phyloP scores from a whole-genome alignment of 2,797 vertebrate genomes.

The Peromyscus melanophrys region DNA sequence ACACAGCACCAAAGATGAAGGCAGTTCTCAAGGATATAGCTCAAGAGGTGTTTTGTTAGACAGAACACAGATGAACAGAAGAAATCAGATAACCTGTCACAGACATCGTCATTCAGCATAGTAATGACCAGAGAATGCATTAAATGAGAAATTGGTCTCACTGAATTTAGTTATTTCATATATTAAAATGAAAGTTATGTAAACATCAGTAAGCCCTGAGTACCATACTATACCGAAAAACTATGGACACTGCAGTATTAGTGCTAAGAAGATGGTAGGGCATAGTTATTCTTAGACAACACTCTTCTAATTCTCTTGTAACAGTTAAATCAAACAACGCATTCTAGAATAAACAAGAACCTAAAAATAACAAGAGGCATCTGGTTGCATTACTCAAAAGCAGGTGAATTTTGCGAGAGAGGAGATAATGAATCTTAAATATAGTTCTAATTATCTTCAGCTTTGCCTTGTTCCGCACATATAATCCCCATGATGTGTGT shows the following conservation, averaged over 20 bases:
- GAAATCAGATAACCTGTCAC: not conserved
- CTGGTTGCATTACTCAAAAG: not conserved
- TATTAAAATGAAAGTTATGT: not conserved
- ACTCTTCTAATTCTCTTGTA: not conserved
- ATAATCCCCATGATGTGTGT: not conserved
- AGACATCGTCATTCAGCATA: not conserved
- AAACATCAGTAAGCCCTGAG: not conserved
- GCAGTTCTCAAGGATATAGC: not conserved
- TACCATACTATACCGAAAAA: not conserved
- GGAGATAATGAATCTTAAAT: constrained; percentile 9
- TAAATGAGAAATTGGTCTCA: not conserved
- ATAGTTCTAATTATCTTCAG: constrained; percentile 14
- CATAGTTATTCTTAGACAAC: not conserved
- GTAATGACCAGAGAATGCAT: not conserved
- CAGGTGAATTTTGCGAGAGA: not conserved
- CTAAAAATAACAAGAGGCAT: not conserved
- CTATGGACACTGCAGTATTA: not conserved
- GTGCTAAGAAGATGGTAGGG: not conserved
- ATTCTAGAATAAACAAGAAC: not conserved
- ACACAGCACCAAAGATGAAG: not conserved
- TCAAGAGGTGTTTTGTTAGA: not conserved
- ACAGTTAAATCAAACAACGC: not conserved
- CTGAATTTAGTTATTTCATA: not conserved
- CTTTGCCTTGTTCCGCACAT: not conserved
- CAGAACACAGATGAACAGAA: not conserved